phyloP scores from a whole-genome alignment of 2,113 vertebrate species.

The Mellivora capensis region DNA sequence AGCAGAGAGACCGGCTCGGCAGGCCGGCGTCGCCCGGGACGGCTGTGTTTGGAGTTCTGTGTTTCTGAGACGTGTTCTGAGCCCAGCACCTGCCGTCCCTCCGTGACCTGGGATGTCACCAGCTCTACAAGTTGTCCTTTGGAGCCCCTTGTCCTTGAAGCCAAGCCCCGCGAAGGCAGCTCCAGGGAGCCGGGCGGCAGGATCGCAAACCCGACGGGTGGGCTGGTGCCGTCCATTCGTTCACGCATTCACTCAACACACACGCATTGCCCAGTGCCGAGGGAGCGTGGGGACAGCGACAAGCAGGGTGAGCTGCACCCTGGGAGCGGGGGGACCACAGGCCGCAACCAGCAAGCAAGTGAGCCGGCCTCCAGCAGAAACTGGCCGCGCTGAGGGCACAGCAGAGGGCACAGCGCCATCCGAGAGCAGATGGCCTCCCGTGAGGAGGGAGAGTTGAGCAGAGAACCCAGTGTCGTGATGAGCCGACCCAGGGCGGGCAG shows the following conservation, averaged over 20 bases:
- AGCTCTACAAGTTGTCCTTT: neutral
- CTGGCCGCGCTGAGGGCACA: rapidly evolving
- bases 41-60: neutral
- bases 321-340: rapidly evolving
- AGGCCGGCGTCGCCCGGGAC: rapidly evolving
- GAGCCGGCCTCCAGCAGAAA: neutral
- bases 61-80: neutral
- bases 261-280: rapidly evolving
- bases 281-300: rapidly evolving
- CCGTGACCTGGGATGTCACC: neutral
- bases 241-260: neutral
- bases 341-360: rapidly evolving
- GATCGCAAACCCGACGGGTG: neutral
- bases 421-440: rapidly evolving
- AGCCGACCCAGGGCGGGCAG: neutral
- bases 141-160: neutral
- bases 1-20: rapidly evolving
- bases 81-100: neutral
- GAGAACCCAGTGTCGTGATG: neutral
- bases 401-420: neutral
- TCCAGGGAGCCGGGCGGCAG: rapidly evolving
- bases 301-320: rapidly evolving
- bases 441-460: neutral
- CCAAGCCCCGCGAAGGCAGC: neutral
- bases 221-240: too few relatives aligned